Evolutionary conservation across 2,888 invertebrate species (phyloP).

Genomic region (Zele albiditarsus): DNA sequence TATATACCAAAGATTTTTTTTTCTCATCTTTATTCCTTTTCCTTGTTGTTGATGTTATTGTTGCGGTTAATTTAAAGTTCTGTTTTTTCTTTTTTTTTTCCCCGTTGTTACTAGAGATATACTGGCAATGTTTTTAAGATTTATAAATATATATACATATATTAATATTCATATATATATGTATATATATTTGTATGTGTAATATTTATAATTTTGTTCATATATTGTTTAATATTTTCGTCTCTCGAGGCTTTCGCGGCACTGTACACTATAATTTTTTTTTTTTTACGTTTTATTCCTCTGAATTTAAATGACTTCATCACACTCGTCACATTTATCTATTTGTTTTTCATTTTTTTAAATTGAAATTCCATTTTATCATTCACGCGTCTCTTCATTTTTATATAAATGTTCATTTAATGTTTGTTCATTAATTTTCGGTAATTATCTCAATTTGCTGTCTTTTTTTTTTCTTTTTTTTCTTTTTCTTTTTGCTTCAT

Average conservation of each 20-base stretch:
- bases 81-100: conserved; percentile 34
- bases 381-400: conserved; percentile 44
- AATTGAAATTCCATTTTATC: conserved; percentile 34
- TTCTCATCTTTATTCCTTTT: conserved; percentile 37
- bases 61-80: conserved; percentile 22
- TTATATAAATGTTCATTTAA: conserved; percentile 13
- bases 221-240: conserved; percentile 39
- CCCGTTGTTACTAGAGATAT: conserved; percentile 61
- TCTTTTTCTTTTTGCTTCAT: conserved; percentile 23
- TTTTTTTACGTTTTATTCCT: conserved; percentile 4
- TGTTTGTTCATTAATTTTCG: background rate
- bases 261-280: conserved; percentile 49
- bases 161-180: conserved; percentile 25
- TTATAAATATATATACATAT: conserved; percentile 8
- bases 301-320: conserved; percentile 41
- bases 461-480: conserved; percentile 25
- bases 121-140: conserved; percentile 65
- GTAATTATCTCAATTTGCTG: conserved; percentile 14
- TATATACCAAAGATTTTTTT: conserved; percentile 63
- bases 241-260: conserved; percentile 53
- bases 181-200: conserved; percentile 25
- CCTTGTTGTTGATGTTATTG: conserved; percentile 38
- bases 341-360: conserved; percentile 19
- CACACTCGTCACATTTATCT: conserved; percentile 48
- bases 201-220: conserved; percentile 41